phyloP scores from a whole-genome alignment of 2,797 vertebrate species.

The Euphonia xanthogaster region DNA sequence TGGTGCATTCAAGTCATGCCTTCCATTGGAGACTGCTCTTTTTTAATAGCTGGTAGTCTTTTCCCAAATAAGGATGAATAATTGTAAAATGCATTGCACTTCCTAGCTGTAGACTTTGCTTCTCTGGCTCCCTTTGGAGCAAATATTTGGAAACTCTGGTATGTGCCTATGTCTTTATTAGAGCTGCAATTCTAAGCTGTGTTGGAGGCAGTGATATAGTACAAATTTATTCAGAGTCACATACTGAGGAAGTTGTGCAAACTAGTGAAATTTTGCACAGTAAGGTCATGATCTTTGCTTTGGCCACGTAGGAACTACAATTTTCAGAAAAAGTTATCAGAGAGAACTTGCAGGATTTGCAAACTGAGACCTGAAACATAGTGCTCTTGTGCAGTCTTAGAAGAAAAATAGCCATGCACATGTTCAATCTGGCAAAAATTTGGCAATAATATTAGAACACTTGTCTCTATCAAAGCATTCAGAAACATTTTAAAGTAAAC shows the following conservation, averaged over 20 bases:
- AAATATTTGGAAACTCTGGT: slow-evolving; percentile 67
- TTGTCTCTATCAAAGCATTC: slow-evolving; percentile 64
- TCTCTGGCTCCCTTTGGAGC: slow-evolving; percentile 30
- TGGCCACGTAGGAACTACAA: neutral
- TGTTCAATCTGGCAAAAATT: slow-evolving; percentile 67
- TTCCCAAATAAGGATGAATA: neutral
- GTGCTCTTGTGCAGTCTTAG: slow-evolving; percentile 52
- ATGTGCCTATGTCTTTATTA: slow-evolving; percentile 26
- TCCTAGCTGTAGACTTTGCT: slow-evolving; percentile 15
- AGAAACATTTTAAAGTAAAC: slow-evolving; percentile 68
- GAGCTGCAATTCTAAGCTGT: slow-evolving; percentile 32
- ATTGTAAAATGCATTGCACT: neutral
- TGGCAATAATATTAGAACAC: slow-evolving; percentile 49
- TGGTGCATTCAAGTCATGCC: neutral
- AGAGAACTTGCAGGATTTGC: neutral
- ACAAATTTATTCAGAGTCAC: slow-evolving; percentile 4
- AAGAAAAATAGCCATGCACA: slow-evolving; percentile 50
- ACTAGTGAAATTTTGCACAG: slow-evolving; percentile 14
- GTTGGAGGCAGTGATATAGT: neutral
- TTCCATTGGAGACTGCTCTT: neutral
- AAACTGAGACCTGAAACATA: slow-evolving; percentile 26
- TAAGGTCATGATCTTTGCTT: neutral
- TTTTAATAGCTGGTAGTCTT: neutral
- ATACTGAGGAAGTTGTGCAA: neutral
- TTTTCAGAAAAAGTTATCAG: neutral